Base-by-base conservation (phyloP, 2,113 vertebrate species). In the Rafetus swinhoei region DNA sequence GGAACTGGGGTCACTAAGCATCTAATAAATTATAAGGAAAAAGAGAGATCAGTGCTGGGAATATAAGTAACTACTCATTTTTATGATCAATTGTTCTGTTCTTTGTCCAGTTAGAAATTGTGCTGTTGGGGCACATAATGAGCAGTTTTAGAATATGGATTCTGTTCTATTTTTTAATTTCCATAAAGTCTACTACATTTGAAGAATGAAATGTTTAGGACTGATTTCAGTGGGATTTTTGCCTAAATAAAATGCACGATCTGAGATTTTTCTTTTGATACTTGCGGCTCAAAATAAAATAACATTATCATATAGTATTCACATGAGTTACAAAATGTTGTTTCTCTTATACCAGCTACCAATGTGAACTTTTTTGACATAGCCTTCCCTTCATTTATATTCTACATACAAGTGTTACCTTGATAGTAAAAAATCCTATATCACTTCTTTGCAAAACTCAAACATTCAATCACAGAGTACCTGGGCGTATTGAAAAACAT, bases 381-480 rank as follows among this genome's bases (percentile, higher is more conserved):
- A 93, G 69, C 39, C 80, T 93, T 90, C 84, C 89, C 79, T 24
- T 93, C 53, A 82, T 86, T 93, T 72, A 83, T 79, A 90, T 90
- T 93, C 80, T n/a, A 27, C 72, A 79, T 93, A 72, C 59, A 87
- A 72, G 35, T 86, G 65, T 79, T 89, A 57, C 79, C 59, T 52
- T 90, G 92, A 86, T 83, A 86, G 81, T 53, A 79, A 90, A 60
- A 86, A 90, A 86, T 72, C 25, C 15, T 54, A n/a, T 60, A 65
- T 79, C 14, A 24, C 77, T 82, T 89, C 79, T 93, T 86, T 79
- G 32, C 59, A 90, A 52, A 87, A 89, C 81, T 82, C 88, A 90
- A 60, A 87, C 59, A 93, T 92, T 87, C 80, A 84, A 69, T 87
- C 81, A 84, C 81, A 69, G 72, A 62, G 56, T 77, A 65, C 57